A percentile compares a stretch with the other conserved stretches of the same genome.
Evolutionary conservation across 1,140 invertebrate genomes (phyloP).

Genomic region (Proales similis): DNA sequence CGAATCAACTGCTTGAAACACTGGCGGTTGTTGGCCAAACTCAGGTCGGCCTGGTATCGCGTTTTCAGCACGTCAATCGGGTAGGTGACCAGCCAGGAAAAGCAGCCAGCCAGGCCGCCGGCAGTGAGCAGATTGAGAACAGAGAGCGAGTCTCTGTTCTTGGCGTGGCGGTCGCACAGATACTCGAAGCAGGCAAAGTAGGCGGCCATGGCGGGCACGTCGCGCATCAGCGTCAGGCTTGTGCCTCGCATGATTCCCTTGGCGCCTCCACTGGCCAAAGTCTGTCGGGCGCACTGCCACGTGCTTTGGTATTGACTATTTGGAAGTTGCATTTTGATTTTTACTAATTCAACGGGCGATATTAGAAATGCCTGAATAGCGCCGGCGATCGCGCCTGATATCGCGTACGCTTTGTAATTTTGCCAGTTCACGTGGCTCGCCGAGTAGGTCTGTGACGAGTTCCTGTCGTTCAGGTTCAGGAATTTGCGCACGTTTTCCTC

Average conservation of each 20-base stretch:
- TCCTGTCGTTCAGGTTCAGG: conserved; percentile 25
- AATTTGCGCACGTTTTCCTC: conserved; percentile 53
- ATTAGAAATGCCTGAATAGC: conserved; percentile 69
- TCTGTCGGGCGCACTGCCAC: conserved; percentile 12
- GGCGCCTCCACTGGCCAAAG: not conserved
- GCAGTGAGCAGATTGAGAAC: conserved; percentile 60
- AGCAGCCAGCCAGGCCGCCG: conserved; percentile 71
- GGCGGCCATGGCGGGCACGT: conserved; percentile 44
- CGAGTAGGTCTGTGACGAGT: not conserved
- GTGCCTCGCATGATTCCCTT: conserved; percentile 7
- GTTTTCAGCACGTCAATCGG: conserved; percentile 84
- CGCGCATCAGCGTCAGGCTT: conserved; percentile 23
- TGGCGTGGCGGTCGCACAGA: conserved; percentile 57
- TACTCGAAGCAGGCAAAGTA: conserved; percentile 62
- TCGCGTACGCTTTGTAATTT: conserved; percentile 27
- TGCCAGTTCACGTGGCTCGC: not conserved
- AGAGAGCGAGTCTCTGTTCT: conserved; percentile 55
- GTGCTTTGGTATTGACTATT: conserved; percentile 13
- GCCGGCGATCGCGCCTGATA: conserved; percentile 58
- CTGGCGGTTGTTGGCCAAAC: conserved; percentile 40
- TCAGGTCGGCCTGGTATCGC: conserved; percentile 63
- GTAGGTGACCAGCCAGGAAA: conserved; percentile 76
- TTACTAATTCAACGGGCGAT: conserved; percentile 76
- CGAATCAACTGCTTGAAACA: conserved; percentile 58
- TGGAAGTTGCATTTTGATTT: conserved; percentile 66